Evolutionary conservation across 2,113 vertebrate species (phyloP), one percentile per base, ranked within the genome.

Genomic region (Phalacrocorax pelagicus): DNA sequence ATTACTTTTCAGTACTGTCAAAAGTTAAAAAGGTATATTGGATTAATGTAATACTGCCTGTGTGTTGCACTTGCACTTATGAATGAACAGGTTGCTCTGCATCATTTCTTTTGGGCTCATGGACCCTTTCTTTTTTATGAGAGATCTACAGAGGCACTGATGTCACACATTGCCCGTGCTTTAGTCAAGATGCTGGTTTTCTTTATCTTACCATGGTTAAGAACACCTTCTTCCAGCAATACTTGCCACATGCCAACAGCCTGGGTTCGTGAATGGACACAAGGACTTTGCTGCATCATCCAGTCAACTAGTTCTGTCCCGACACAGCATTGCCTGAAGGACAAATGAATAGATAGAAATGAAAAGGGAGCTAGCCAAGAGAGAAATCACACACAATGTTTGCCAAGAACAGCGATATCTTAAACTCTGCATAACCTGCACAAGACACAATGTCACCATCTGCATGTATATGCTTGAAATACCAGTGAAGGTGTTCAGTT

Each of bases 171-270:
- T 78, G 59, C 32, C 36, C 15, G 42, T 46, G 51, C 63, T 73
- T 73, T 81, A 92, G 63, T 46, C 52, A 74, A 62, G 58, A 69
- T 66, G 30, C 15, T 22, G 10, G 42, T 83, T 57, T 90, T 69
- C 57, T 75, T 93, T 83, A 42, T 93, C 97, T 99, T 98, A 99
- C 99, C 99, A 0, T 99, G 99, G 97, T 99, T 99, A 86, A 99
- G 99, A 85, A 99, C 99, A 12, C 99, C 98, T 52, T 99, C 99
- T 94, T 99, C 99, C 89, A 99, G 97, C 93, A 99, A 97, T 81
- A 99, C 99, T 94, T 99, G 99, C 99, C 99, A 99, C 99, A 99
- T 99, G 94, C 99, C 99, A 66, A 99, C 99, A 55, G 99, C 99
- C 92, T 99, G 99, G 16, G 97, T 95, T 36, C 99, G 98, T 75